A percentile compares a stretch with the other conserved stretches of the same genome.
Conservation (phyloP, 2,113 vertebrate genomes). For the Fulmarus glacialis region DNA sequence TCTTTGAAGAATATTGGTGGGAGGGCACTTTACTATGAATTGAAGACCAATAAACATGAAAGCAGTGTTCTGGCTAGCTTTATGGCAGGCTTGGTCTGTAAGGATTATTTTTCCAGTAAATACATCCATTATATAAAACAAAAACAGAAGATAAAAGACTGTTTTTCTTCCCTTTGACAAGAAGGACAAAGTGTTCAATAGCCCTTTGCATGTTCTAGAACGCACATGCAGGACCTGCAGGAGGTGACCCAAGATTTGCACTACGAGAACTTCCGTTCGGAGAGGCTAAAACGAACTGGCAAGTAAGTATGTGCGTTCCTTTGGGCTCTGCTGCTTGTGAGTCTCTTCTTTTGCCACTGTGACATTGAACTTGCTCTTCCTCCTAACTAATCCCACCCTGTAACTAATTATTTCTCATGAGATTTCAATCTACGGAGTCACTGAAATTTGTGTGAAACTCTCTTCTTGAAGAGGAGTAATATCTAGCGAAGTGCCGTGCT, state of each 20-base stretch:
- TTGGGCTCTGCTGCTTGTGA: neutral
- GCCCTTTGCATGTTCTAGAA: conserved; percentile 66
- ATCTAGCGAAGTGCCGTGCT: fast-evolving
- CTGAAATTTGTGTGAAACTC: neutral
- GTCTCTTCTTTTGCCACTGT: neutral
- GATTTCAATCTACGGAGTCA: neutral
- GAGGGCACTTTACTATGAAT: neutral
- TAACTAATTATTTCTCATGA: neutral
- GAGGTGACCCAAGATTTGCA: conserved; percentile 90
- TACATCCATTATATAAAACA: neutral
- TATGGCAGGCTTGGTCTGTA: neutral
- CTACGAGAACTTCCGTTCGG: conserved; percentile 91
- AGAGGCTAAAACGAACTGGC: conserved; percentile 87
- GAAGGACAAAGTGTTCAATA: neutral
- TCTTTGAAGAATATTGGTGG: neutral
- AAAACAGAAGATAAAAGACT: neutral
- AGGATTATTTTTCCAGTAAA: neutral
- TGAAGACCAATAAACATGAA: neutral
- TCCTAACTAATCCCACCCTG: neutral
- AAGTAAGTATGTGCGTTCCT: conserved; percentile 66
- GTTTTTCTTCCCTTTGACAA: neutral
- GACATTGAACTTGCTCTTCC: neutral
- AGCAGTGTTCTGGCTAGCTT: neutral
- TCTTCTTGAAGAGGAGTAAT: neutral
- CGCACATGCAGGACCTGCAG: conserved; percentile 91